Evolutionary conservation across 2,888 invertebrate species (phyloP), one percentile per base, ranked within the genome.

Genomic region (Heliothis peltigera): DNA sequence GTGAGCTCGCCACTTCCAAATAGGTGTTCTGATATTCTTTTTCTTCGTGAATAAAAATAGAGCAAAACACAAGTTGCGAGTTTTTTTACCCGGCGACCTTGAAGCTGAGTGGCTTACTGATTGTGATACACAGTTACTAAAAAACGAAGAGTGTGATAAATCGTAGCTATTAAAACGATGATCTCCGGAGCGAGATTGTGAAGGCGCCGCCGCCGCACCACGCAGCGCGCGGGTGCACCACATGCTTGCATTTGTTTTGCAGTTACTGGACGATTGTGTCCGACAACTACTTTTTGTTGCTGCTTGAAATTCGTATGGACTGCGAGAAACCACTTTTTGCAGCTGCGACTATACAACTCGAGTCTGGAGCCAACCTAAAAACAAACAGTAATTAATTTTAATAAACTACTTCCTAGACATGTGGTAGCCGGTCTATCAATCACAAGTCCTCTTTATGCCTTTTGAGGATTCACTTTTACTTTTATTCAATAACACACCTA

Each of bases 1-100:
- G 82, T 75, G 77, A 80, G 77, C 84, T 81, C 84, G 89, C 86
- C 87, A 91, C 91, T 92, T 91, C 94, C 94, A 94, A 94, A 94
- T 92, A 89, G 90, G 91, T 90, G 90, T 91, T 90, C 90, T 88
- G 91, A 91, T 94, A 91, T 91, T 93, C 88, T 92, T 93, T 93
- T 93, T 94, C 89, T 90, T 89, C 78, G 81, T 82, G 83, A 88
- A 92, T 87, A 92, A 90, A 94, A 94, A 94, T 92, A 91, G 92
- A 92, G 90, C 91, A 92, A 92, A 94, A 92, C 89, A 76, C 84
- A 71, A 79, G 91, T 87, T 83, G 87, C 85, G 74, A 84, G 88
- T 91, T 90, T 89, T 77, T 92, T 91, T 92, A 92, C 92, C 80
- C 64, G 94, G 79, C 90, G 93, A 91, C 94, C 95, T 95, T 95